Evolutionary conservation across 2,888 invertebrate species (phyloP).

Genomic region (Hirtodrosophila alboralis): DNA sequence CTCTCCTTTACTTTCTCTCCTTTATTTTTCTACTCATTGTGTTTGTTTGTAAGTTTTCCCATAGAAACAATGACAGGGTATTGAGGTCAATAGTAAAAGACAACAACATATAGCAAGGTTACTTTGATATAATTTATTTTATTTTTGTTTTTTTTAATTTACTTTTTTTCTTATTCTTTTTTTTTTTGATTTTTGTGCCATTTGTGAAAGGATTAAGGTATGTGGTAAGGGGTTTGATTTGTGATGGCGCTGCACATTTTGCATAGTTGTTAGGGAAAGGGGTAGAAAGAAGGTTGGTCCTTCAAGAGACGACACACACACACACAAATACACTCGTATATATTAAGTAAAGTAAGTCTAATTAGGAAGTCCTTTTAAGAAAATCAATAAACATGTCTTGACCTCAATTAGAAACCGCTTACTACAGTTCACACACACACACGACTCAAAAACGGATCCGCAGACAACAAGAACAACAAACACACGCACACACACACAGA

Average conservation of each 20-base stretch:
- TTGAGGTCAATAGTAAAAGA: constrained; percentile 78
- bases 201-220: constrained; percentile 16
- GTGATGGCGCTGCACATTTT: constrained; percentile 60
- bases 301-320: constrained; percentile 1
- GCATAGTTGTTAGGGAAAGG: constrained; percentile 29
- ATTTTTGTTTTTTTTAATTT: constrained; percentile 75
- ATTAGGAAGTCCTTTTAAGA: constrained; percentile 80
- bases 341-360: constrained; percentile 72
- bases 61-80: constrained; percentile 72
- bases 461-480: constrained; percentile 62
- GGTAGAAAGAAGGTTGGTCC: constrained; percentile 1
- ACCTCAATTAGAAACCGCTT: constrained; percentile 81
- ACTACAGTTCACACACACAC: constrained; percentile 76
- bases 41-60: constrained; percentile 55
- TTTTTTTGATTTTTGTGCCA: constrained; percentile 35
- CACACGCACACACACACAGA: constrained; percentile 44
- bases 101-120: constrained; percentile 80
- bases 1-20: constrained; percentile 6
- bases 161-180: constrained; percentile 64
- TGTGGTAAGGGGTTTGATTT: constrained; percentile 44
- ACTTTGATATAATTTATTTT: constrained; percentile 74
- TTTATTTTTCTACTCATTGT: constrained; percentile 14
- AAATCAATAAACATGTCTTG: constrained; percentile 82
- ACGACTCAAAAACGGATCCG: constrained; percentile 60
- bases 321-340: constrained; percentile 7